phyloP scores from a whole-genome alignment of 2,888 invertebrate genomes.

The Chydorus sphaericus region DNA sequence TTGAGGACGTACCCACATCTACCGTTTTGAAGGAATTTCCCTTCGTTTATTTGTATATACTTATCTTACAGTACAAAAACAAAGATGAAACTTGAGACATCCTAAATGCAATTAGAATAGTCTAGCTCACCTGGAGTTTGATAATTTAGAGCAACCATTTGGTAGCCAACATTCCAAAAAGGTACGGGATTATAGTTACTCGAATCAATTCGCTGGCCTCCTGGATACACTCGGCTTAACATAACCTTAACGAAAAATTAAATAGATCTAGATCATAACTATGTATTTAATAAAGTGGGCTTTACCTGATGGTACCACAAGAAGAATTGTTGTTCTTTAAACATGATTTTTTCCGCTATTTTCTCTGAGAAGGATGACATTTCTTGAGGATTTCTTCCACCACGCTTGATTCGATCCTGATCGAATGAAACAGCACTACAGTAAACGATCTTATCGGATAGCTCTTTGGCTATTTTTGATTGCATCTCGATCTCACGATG shows the following conservation, averaged over 20 bases:
- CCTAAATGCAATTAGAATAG: neutral
- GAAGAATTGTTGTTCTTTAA: constrained; percentile 62
- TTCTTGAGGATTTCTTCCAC: constrained; percentile 69
- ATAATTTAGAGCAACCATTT: constrained; percentile 95
- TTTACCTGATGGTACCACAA: constrained; percentile 54
- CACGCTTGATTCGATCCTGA: constrained; percentile 49
- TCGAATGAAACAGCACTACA: constrained; percentile 77
- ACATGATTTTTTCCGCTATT: constrained; percentile 81
- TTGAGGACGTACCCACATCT: constrained; percentile 82
- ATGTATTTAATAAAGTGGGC: neutral
- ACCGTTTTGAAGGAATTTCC: constrained; percentile 82
- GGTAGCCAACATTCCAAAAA: constrained; percentile 91
- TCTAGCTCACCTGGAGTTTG: constrained; percentile 51
- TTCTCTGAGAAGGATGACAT: constrained; percentile 98
- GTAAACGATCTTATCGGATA: constrained; percentile 92
- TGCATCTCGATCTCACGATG: constrained; percentile 76
- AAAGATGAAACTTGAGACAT: neutral
- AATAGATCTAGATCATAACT: neutral
- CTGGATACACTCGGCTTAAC: constrained; percentile 85
- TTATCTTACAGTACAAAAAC: constrained; percentile 42
- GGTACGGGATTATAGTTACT: constrained; percentile 91
- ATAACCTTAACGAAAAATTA: constrained; percentile 39
- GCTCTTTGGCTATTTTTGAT: constrained; percentile 85
- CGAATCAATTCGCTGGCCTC: constrained; percentile 79
- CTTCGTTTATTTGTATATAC: constrained; percentile 90